A percentile compares a stretch with the other conserved stretches of the same genome.
Evolutionary conservation across 1,140 invertebrate genomes (phyloP).

Genomic region (Drosophila melanica): DNA sequence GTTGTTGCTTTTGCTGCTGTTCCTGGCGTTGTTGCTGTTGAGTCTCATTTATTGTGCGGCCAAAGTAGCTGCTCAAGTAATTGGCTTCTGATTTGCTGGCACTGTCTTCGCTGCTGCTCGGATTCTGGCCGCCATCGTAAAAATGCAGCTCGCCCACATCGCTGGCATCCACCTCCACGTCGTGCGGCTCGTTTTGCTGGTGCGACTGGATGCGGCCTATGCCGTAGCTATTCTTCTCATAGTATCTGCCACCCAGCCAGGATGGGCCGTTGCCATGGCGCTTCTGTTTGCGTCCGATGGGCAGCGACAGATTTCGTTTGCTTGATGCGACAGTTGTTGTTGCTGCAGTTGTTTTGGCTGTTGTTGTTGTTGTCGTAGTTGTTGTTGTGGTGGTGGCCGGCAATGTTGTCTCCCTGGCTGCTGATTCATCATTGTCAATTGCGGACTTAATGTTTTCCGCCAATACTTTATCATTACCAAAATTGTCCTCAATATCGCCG

Average conservation of each 20-base stretch:
- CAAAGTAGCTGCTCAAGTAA: conserved; percentile 35
- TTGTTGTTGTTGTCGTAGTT: conserved; percentile 2
- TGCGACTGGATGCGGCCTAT: conserved; percentile 29
- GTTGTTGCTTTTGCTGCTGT: too few relatives aligned
- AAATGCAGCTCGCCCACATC: conserved; percentile 58
- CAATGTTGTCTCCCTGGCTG: conserved; percentile 26
- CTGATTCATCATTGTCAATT: conserved; percentile 72
- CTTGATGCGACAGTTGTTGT: conserved; percentile 12
- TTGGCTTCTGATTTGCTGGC: conserved; percentile 37
- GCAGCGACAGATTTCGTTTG: conserved; percentile 2
- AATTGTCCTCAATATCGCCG: conserved; percentile 73
- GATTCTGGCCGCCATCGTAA: conserved; percentile 37
- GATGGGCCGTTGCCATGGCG: conserved; percentile 43
- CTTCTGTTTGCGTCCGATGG: conserved; percentile 59
- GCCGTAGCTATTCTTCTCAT: conserved; percentile 40
- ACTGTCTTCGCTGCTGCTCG: conserved; percentile 26
- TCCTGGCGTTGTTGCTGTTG: background rate
- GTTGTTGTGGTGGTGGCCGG: conserved; percentile 18
- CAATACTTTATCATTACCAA: conserved; percentile 64
- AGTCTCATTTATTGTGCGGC: conserved; percentile 24
- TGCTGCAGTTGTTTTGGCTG: conserved; percentile 16
- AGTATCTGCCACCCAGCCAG: conserved; percentile 25
- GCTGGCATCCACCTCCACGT: conserved; percentile 1
- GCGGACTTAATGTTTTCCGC: conserved; percentile 51
- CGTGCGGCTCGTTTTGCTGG: background rate